Conservation (phyloP, 2,888 invertebrate genomes). For the Drosophila putrida region DNA sequence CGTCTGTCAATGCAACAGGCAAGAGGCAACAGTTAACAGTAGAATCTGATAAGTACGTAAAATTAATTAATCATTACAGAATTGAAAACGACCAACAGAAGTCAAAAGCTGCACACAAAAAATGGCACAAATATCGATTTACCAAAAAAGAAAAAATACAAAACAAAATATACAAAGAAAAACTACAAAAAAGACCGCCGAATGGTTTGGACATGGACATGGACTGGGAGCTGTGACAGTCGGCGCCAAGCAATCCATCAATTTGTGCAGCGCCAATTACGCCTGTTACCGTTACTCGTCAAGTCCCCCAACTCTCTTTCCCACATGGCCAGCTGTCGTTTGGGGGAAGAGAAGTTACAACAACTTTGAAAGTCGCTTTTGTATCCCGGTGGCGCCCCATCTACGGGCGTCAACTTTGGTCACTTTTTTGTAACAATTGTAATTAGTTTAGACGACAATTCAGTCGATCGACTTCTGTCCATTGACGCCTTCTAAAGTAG, state of each 20-base stretch:
- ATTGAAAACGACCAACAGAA: slow-evolving; percentile 47
- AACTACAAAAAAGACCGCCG: slow-evolving; percentile 66
- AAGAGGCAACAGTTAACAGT: slow-evolving; percentile 25
- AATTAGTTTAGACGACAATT: slow-evolving; percentile 49
- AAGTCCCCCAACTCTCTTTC: slow-evolving; percentile 52
- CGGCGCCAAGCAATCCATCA: slow-evolving; percentile 84
- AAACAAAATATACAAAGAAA: slow-evolving; percentile 36
- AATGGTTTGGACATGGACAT: slow-evolving; percentile 25
- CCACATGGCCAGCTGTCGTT: slow-evolving; percentile 51
- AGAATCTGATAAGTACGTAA: slow-evolving; percentile 59
- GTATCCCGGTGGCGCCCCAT: slow-evolving; percentile 50
- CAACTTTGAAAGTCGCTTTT: slow-evolving; percentile 53
- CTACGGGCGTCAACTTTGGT: slow-evolving; percentile 65
- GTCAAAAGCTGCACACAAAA: slow-evolving; percentile 62
- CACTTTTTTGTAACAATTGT: slow-evolving; percentile 44
- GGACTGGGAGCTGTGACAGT: slow-evolving; percentile 64
- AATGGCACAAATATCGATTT: slow-evolving; percentile 72
- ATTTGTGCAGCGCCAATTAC: slow-evolving; percentile 82
- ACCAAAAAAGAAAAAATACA: slow-evolving; percentile 65
- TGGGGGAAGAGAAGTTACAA: slow-evolving; percentile 40
- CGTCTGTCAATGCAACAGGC: slow-evolving; percentile 51
- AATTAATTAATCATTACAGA: slow-evolving; percentile 77
- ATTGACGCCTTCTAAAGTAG: slow-evolving; percentile 61
- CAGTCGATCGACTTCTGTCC: slow-evolving; percentile 43
- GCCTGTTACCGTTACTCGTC: slow-evolving; percentile 79